These are phyloP conservation scores for Caenorhabditis sp. DNA, from an alignment of 2,888 invertebrate species.

Conservation along the genomic window DNA sequence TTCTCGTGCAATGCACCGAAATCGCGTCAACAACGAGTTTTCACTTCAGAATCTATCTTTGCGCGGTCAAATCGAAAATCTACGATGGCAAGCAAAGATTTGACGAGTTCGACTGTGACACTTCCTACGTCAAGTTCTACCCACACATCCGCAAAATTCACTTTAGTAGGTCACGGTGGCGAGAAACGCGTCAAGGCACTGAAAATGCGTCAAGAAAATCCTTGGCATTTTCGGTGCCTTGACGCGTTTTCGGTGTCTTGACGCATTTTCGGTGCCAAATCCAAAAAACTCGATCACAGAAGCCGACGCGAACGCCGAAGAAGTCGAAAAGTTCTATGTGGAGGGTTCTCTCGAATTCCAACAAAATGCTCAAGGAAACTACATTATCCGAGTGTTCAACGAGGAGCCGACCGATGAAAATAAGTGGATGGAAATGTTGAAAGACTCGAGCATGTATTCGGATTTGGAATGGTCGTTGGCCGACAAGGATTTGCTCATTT, in stretches of 20 bases:
- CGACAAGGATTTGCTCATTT: constrained; percentile 23
- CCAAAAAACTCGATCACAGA: constrained; percentile 9
- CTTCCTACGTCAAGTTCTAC: constrained; percentile 37
- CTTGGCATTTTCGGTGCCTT: not conserved
- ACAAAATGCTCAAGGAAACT: not conserved
- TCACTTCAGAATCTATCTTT: constrained; percentile 41
- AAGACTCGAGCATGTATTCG: not conserved
- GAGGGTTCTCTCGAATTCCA: constrained; percentile 14
- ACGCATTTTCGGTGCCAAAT: not conserved
- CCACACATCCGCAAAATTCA: constrained; percentile 36
- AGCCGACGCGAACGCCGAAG: not conserved
- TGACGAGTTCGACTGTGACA: constrained; percentile 39
- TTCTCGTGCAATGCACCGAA: not conserved
- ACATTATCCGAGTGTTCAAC: not conserved
- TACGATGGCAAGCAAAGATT: constrained; percentile 1
- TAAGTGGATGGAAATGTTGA: not conserved
- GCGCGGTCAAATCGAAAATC: not conserved
- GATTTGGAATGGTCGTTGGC: constrained; percentile 12
- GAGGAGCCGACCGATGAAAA: not conserved
- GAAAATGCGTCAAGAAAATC: not conserved
- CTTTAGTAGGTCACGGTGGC: constrained; percentile 23
- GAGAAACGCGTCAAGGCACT: no score
- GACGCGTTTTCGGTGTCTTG: not conserved
- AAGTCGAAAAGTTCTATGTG: not conserved
- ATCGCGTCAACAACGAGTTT: not conserved